A percentile compares a stretch with the other conserved stretches of the same genome.
These are phyloP conservation scores for Ctenopoma multispine DNA, from an alignment of 2,797 vertebrate genomes.

Conservation along the genomic window DNA sequence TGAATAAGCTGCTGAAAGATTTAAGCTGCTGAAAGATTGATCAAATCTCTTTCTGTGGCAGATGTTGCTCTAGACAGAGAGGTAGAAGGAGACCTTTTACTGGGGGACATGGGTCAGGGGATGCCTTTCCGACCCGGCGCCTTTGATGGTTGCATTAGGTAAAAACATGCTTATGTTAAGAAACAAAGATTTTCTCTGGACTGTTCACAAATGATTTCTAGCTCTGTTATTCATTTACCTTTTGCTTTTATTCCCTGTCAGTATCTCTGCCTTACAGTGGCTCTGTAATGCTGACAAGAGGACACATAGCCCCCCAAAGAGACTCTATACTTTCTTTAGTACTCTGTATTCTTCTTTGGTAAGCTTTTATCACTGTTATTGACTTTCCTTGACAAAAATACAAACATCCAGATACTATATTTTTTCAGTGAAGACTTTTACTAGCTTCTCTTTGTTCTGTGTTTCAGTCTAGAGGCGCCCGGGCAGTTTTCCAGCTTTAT, in stretches of 20 bases:
- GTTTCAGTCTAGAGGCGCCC: constrained; percentile 88
- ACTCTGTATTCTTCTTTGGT: constrained; percentile 93
- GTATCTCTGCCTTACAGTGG: constrained; percentile 98
- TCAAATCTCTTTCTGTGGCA: constrained; percentile 58
- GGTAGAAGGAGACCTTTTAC: constrained; percentile 91
- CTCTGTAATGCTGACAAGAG: constrained; percentile 97
- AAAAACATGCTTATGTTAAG: neutral
- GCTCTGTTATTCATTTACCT: neutral
- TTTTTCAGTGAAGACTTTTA: neutral
- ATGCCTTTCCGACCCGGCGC: constrained; percentile 91
- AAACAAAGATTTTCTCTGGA: neutral
- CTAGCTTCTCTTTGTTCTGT: constrained; percentile 8
- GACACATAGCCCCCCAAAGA: constrained; percentile 90
- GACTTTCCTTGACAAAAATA: neutral
- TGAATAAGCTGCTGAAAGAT: neutral
- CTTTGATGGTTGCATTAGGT: constrained; percentile 98
- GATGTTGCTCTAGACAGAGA: constrained; percentile 94
- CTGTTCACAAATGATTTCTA: neutral
- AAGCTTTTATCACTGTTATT: constrained; percentile 6
- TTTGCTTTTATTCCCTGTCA: constrained; percentile 51
- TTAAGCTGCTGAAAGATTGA: no score
- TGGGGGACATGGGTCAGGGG: constrained; percentile 93
- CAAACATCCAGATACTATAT: neutral
- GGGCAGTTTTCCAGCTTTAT: constrained; percentile 95
- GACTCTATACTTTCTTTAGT: constrained; percentile 92